Evolutionary conservation across 64 coral and sea anemone species (phyloP), one percentile per base, ranked within the genome.

Genomic region (Trachythela sp.): DNA sequence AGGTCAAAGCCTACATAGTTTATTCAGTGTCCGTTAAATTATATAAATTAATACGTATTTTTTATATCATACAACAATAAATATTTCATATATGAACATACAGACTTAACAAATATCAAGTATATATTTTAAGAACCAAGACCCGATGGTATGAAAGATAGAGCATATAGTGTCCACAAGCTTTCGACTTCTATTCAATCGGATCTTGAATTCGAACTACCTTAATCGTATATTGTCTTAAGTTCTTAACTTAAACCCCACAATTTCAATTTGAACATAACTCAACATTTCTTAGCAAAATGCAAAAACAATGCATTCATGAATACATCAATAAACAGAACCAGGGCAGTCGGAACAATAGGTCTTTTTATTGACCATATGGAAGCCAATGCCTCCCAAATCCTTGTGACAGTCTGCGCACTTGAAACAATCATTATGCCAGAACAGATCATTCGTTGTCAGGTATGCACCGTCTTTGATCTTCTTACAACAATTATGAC

Each of bases 351-450:
- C 75, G 14, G 75, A 39, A 38, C 75, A 80, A 36, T 80, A 80
- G 7, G 37, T 80, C 30, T 80, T 35, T 9, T 80, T 29, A 15
- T 80, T 35, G 1, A 80, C 31, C 75, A 80, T 80, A 80, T 80
- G 75, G 30, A 80, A 80, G 75, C 75, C 75, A 80, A 35, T 80
- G 75, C 35, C 7, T 35, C 37, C 33, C 34, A 80, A 36, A 30
- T 80, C 75, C 35, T 39, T 80, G 30, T 80, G 75, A 80, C 75
- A 80, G 37, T 80, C 37, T 3, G 37, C 34, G 35, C 75, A 80
- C 37, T 80, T 35, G 17, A 80, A 80, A 36, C 75, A 80, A 37
- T 80, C 75, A 36, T 37, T 80, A 80, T 80, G 75, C 75, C 75
- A 80, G 37, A 37, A 80, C 0, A 80, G 31, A 39, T 80, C 75